These are phyloP conservation scores for Thalassarche chlororhynchos DNA, from an alignment of 2,113 vertebrate genomes.

Conservation along the genomic window DNA sequence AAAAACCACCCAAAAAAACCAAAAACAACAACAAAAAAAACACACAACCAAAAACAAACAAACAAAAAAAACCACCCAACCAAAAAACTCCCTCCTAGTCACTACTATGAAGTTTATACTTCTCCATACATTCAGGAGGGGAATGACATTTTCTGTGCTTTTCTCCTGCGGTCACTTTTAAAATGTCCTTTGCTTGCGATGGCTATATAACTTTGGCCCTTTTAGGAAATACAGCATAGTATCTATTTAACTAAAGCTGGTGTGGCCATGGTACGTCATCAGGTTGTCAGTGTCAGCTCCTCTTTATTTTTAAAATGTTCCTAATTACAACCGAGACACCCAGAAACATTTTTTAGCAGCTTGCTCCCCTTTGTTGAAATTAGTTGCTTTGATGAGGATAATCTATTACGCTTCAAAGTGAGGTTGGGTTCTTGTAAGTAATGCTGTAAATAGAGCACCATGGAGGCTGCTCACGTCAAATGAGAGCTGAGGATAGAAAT, in stretches of 20 bases:
- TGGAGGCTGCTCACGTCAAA: accelerated
- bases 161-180: background rate
- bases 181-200: background rate
- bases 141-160: background rate
- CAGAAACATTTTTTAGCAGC: background rate
- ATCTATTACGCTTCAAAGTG: background rate
- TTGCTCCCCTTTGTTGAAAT: background rate
- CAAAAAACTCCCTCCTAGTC: background rate
- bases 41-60: no score
- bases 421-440: background rate
- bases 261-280: background rate
- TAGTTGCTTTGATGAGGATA: conserved; percentile 3
- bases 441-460: background rate
- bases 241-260: background rate
- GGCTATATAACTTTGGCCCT: background rate
- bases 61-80: no score
- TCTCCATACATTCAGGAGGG: accelerated
- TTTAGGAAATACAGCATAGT: background rate
- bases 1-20: background rate
- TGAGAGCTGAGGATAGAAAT: background rate
- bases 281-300: background rate
- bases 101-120: background rate
- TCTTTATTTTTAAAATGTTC: background rate
- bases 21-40: no score
- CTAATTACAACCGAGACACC: background rate